Conservation (phyloP, 2,113 vertebrate species). For the Apteryx owenii region DNA sequence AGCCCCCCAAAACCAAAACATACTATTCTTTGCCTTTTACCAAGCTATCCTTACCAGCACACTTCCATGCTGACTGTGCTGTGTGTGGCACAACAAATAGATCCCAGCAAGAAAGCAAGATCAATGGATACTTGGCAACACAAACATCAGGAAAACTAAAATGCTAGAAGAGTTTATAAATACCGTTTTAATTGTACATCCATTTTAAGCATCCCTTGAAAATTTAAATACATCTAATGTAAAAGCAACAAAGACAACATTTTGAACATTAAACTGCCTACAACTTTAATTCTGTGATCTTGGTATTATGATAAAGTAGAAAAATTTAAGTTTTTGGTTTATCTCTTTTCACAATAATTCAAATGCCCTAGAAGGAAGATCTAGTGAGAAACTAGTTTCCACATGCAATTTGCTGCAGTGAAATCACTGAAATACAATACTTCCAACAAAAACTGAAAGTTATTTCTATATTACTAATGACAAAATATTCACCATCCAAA, state of each 20-base stretch:
- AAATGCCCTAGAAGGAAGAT: background rate
- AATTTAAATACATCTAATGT: background rate
- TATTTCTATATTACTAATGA: background rate
- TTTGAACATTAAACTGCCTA: constrained; percentile 23
- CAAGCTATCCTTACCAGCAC: background rate
- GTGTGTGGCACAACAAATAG: background rate
- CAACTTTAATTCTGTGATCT: constrained; percentile 8
- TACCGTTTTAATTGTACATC: background rate
- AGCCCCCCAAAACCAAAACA: too few species aligned
- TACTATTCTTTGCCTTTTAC: background rate
- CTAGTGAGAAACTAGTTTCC: constrained; percentile 31
- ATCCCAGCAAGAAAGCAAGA: background rate
- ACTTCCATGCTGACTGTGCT: background rate
- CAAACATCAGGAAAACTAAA: background rate
- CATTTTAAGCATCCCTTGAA: background rate
- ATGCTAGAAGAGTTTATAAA: background rate
- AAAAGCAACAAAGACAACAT: constrained; percentile 36
- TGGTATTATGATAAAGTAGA: background rate
- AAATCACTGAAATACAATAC: background rate
- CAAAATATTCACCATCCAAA: constrained; percentile 8
- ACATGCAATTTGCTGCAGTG: background rate
- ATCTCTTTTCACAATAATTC: constrained; percentile 8
- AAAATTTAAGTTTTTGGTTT: constrained; percentile 2
- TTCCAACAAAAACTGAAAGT: background rate
- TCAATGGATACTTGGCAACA: background rate